Conservation (phyloP, 2,888 invertebrate species). For the Pristionchus exspectatus region DNA sequence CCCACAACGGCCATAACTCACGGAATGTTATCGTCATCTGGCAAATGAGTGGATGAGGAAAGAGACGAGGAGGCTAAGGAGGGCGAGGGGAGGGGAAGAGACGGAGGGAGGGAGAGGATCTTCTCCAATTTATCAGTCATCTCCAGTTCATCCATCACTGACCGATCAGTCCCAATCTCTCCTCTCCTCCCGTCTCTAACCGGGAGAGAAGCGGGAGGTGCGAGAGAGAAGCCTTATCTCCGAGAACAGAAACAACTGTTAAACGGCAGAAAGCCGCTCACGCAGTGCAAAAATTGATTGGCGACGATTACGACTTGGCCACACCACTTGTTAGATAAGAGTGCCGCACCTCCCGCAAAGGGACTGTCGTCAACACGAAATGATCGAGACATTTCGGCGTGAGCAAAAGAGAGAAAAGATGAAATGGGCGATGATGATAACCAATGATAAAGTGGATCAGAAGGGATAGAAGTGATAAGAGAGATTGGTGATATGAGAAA, state of each 20-base stretch:
- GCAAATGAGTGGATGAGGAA: constrained; percentile 54
- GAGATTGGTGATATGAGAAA: neutral
- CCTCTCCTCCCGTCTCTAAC: neutral
- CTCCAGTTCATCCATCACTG: constrained; percentile 41
- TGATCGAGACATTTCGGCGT: neutral
- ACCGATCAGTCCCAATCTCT: neutral
- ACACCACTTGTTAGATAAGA: neutral
- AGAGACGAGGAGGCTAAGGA: constrained; percentile 57
- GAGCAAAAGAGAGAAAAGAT: constrained; percentile 30
- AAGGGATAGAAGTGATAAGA: neutral
- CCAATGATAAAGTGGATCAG: constrained; percentile 40
- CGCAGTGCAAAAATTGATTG: constrained; percentile 28
- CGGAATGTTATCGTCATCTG: constrained; percentile 49
- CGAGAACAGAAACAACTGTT: neutral
- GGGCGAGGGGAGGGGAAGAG: constrained; percentile 44
- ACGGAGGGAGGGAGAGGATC: constrained; percentile 5
- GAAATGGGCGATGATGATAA: constrained; percentile 29
- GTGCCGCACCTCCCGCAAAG: neutral
- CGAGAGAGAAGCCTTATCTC: neutral
- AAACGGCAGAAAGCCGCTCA: constrained; percentile 20
- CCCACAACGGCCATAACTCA: constrained; percentile 31
- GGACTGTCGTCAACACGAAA: constrained; percentile 10
- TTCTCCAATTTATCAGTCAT: constrained; percentile 52
- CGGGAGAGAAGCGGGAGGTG: neutral
- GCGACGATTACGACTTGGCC: constrained; percentile 6